These are phyloP conservation scores for Metallyticus violacea DNA, from an alignment of 2,888 invertebrate genomes.

Conservation along the genomic window DNA sequence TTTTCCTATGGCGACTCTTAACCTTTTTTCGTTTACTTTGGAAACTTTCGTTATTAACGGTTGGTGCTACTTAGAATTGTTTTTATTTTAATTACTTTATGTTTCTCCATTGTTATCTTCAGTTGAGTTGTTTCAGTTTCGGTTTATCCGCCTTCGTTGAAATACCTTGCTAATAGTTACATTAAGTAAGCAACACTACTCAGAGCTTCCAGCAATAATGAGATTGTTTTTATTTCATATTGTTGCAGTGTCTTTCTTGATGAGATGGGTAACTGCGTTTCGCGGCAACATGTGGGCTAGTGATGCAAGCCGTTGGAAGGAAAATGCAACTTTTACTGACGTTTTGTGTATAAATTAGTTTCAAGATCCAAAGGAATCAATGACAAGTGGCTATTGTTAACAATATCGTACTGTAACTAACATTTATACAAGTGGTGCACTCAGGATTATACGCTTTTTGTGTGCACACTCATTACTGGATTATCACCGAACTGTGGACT, in stretches of 20 bases:
- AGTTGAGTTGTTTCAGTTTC: not conserved
- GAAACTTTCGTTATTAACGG: not conserved
- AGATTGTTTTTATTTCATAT: not conserved
- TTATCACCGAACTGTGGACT: not conserved
- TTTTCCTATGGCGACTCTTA: not conserved
- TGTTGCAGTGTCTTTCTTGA: constrained; percentile 9
- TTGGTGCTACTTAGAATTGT: not conserved
- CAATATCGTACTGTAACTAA: not conserved
- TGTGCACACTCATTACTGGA: not conserved
- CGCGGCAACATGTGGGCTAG: not conserved
- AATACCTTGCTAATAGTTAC: not conserved
- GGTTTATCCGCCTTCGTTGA: not conserved
- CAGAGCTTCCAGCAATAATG: not conserved
- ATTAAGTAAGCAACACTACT: no score
- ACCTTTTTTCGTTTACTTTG: not conserved
- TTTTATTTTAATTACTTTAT: not conserved
- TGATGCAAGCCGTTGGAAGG: not conserved
- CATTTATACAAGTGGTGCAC: not conserved
- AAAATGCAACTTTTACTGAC: constrained; percentile 1
- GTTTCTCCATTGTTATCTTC: not conserved
- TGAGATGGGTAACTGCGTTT: not conserved
- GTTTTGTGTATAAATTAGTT: not conserved
- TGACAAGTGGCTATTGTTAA: not conserved
- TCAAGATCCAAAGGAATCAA: not conserved
- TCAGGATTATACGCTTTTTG: not conserved